Percentiles rank a stretch among this genome's conserved stretches.
These are phyloP conservation scores for Aegithalos caudatus DNA, from an alignment of 2,113 vertebrate species.

Conservation along the genomic window DNA sequence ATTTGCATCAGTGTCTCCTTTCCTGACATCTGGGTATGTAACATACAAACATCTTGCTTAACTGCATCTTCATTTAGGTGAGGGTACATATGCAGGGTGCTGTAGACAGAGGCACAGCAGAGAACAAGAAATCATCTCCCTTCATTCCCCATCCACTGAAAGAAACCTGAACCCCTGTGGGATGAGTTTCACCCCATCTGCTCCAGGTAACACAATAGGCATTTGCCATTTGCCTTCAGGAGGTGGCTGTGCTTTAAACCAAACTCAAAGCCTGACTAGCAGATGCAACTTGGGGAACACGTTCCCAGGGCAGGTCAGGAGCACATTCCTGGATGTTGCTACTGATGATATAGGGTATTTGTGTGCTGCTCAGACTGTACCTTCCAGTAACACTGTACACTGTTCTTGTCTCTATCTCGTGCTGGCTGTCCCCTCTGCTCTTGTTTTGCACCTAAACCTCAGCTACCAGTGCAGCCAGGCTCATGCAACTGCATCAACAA, in stretches of 20 bases:
- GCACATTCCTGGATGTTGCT: not conserved
- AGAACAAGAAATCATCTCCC: not conserved
- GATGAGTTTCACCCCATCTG: not conserved
- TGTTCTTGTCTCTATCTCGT: not conserved
- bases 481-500: not conserved
- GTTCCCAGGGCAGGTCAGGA: not conserved
- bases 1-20: not conserved
- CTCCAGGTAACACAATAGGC: constrained; percentile 5
- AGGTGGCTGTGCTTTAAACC: not conserved
- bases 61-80: not conserved
- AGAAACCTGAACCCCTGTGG: not conserved
- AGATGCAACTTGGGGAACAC: not conserved
- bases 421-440: not conserved
- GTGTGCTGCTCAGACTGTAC: not conserved
- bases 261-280: not conserved
- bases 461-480: not conserved
- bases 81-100: not conserved
- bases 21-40: not conserved
- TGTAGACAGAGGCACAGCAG: not conserved
- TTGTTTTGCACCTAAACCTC: not conserved
- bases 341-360: not conserved
- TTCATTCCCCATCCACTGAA: not conserved
- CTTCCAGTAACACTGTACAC: not conserved
- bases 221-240: not conserved
- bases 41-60: not conserved